These are phyloP conservation scores for Chelon auratus DNA, from an alignment of 2,797 vertebrate species.

Conservation along the genomic window DNA sequence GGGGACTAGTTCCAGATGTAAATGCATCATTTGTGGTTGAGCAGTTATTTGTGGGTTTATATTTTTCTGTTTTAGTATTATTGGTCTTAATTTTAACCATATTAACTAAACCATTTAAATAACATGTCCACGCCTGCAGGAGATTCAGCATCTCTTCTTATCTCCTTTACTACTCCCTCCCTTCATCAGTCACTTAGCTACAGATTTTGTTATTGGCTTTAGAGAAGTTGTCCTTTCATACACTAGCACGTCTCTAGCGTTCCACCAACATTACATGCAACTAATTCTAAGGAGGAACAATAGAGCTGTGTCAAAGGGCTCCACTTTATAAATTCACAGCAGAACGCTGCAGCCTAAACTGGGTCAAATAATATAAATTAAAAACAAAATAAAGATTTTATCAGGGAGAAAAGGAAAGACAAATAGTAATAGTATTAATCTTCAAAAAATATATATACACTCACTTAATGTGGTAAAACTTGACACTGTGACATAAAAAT, in stretches of 20 bases:
- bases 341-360: too few relatives aligned
- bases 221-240: not conserved
- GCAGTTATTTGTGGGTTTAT: too few relatives aligned
- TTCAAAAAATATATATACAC: too few relatives aligned
- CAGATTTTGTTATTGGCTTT: constrained; percentile 9
- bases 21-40: not conserved
- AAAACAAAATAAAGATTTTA: too few relatives aligned
- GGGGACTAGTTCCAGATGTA: not conserved
- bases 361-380: too few relatives aligned
- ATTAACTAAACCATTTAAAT: not conserved
- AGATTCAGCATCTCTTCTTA: not conserved
- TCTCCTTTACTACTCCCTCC: not conserved
- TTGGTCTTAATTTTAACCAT: not conserved
- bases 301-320: too few relatives aligned
- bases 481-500: too few relatives aligned
- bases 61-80: too few relatives aligned
- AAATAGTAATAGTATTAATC: too few relatives aligned
- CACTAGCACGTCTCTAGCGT: not conserved
- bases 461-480: too few relatives aligned
- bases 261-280: not conserved
- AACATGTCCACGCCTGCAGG: not conserved
- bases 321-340: too few relatives aligned
- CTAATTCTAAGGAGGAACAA: not conserved
- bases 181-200: constrained; percentile 5
- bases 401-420: too few relatives aligned